Evolutionary conservation across 2,888 invertebrate genomes (phyloP), one percentile per base, ranked within the genome.

Genomic region (Vannuccia rotundouncinata): DNA sequence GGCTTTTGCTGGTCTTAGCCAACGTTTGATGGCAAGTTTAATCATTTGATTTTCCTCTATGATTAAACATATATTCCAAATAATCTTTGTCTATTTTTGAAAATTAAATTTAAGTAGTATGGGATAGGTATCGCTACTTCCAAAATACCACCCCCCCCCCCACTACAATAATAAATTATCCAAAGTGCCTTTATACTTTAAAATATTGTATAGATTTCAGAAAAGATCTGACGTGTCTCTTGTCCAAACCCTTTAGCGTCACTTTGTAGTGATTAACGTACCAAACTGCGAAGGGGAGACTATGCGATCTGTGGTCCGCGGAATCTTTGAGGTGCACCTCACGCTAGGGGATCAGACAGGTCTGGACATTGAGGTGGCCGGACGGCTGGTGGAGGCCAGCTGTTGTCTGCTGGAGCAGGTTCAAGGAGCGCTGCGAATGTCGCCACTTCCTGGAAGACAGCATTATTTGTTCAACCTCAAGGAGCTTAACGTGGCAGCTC

Each of bases 381-480:
- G 25, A 17, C 22, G 31, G 29, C 27, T 79, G 31, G 73, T 79
- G 25, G 31, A 29, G n/a, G 73, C 79, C 10, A 74, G 66, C 27
- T n/a, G 31, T 17, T 29, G 73, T 1, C 29, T 79, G 29, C 31
- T 29, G 28, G 79, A 74, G 73, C 25, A 75, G 31, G 84, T 87
- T 25, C 85, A 86, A 83, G 82, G 82, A 74, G 86, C 87, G 0
- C 83, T 88, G n/a, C 82, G 85, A 79, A 86, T 85, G 0, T 85
- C 86, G 31, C 85, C 86, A 5, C 84, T 85, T 83, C 86, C 85
- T 25, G 88, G 88, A 29, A 82, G 88, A 81, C 82, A 83, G 76
- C 88, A 88, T 83, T 88, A 88, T 83, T 83, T 86, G 78, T 88
- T 88, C 82, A 86, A 86, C 73, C 83, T 88, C 74, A 86, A 85